Base-by-base conservation (phyloP, 2,888 invertebrate genomes). In the Dendrolimus pini region DNA sequence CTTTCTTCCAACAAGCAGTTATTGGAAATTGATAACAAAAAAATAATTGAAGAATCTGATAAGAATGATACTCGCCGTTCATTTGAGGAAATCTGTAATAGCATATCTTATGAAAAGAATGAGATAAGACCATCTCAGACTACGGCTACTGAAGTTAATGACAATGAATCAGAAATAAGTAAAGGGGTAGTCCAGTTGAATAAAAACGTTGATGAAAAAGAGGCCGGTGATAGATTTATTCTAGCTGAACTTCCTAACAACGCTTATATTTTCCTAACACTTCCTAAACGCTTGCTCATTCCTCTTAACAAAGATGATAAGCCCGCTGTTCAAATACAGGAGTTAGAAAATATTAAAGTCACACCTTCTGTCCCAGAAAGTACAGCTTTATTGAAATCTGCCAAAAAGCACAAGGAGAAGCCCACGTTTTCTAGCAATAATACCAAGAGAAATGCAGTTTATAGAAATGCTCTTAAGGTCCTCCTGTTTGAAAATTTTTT, bases 191-290 rank as follows among this genome's bases (percentile, higher is more conserved):
- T 55, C 58, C 13, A 59, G 41, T 41, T 58, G 54, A 62, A 54
- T 59, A 56, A 59, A 13, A 57, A 58, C 52, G 55, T 56, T 10
- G 60, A 61, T 41, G 58, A 61, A 9, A 59, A 62, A 54, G 55
- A 61, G 13, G 59, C 63, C 58, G 66, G 59, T 56, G 63, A 71
- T 58, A 65, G 71, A 58, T 71, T 70, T 59, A 61, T 77, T 55
- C 62, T 80, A 64, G 69, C 77, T 52, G 76, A 82, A 60, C 69
- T 82, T 63, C 72, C 80, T 69, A 80, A 80, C 68, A 83, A 81
- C 68, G 76, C 85, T 77, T 83, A 77, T 65, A 68, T 83, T 58
- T 77, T 83, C 69, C 72, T 85, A 78, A 83, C 85, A 67, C 72
- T 82, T 65, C 81, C 83, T 61, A 75, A 80, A 68, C 74, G 75